phyloP scores from a whole-genome alignment of 1,140 invertebrate species.

The Armadillidium nasatum region DNA sequence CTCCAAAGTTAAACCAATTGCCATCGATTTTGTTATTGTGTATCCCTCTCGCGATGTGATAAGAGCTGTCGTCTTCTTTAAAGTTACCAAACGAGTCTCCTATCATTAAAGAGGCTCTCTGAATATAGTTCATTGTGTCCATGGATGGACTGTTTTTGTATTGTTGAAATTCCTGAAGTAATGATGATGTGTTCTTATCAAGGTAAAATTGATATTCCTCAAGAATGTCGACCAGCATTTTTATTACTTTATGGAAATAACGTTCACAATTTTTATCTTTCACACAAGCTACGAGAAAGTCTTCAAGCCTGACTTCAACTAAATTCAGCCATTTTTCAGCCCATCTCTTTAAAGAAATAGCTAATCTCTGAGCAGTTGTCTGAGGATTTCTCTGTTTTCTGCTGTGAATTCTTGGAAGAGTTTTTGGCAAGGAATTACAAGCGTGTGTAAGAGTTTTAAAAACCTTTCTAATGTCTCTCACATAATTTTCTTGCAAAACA shows the following conservation, averaged over 20 bases:
- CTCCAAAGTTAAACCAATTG: no score
- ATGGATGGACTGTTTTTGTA: neutral
- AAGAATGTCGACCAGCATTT: neutral
- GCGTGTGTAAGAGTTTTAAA: neutral
- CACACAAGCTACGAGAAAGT: neutral
- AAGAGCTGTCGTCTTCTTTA: no score
- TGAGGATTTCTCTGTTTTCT: neutral
- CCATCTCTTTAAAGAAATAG: neutral
- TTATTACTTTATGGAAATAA: neutral
- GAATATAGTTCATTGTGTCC: no score
- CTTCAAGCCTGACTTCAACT: neutral
- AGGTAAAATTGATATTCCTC: neutral
- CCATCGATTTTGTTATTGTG: no score
- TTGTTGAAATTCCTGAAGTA: neutral
- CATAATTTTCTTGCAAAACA: neutral
- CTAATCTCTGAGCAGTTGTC: neutral
- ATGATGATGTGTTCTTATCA: neutral
- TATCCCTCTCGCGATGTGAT: no score
- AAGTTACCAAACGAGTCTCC: no score
- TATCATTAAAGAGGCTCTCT: no score
- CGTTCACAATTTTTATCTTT: neutral
- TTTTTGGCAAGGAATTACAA: neutral
- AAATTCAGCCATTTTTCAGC: neutral
- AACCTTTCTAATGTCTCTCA: neutral
- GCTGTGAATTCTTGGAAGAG: neutral